Evolutionary conservation across 1,140 invertebrate species (phyloP).

Genomic region (Odontomachus brunneus): DNA sequence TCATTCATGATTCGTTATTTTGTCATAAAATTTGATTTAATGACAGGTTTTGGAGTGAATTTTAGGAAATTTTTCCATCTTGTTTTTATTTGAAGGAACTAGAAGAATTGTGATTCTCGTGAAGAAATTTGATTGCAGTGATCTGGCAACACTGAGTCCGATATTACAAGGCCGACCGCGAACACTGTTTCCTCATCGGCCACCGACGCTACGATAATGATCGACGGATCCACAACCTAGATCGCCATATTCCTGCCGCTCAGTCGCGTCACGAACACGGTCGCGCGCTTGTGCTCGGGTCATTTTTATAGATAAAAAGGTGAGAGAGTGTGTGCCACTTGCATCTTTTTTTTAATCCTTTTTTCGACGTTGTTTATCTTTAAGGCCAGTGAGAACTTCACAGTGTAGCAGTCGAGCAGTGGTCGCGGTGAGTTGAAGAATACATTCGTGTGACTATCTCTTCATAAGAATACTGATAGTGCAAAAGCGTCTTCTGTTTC

Average conservation of each 20-base stretch:
- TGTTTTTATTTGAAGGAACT: not conserved
- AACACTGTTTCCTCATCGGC: conserved; percentile 53
- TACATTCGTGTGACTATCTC: not conserved
- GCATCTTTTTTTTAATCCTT: not conserved
- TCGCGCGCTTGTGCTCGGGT: conserved; percentile 10
- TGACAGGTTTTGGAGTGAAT: not conserved
- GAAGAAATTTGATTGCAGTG: not conserved
- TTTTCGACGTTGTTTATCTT: not conserved
- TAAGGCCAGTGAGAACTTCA: not conserved
- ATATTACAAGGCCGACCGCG: conserved; percentile 21
- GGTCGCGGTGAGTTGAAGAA: conserved; percentile 27
- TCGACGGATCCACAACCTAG: conserved; percentile 52
- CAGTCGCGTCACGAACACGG: conserved; percentile 30
- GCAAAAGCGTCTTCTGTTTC: not conserved
- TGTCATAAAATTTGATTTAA: too few relatives aligned
- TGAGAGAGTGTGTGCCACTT: conserved; percentile 16
- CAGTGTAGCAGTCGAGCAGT: conserved; percentile 15
- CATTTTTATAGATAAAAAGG: not conserved
- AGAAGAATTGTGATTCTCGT: not conserved
- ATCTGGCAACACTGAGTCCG: conserved; percentile 1
- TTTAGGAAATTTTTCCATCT: not conserved
- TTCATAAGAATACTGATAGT: not conserved
- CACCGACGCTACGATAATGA: conserved; percentile 52
- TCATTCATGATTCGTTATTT: too few relatives aligned
- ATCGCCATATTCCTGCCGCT: conserved; percentile 49